Percentiles rank a stretch among this genome's conserved stretches.
Conservation (phyloP, 2,888 invertebrate genomes). For the Odontocolon sp. region DNA sequence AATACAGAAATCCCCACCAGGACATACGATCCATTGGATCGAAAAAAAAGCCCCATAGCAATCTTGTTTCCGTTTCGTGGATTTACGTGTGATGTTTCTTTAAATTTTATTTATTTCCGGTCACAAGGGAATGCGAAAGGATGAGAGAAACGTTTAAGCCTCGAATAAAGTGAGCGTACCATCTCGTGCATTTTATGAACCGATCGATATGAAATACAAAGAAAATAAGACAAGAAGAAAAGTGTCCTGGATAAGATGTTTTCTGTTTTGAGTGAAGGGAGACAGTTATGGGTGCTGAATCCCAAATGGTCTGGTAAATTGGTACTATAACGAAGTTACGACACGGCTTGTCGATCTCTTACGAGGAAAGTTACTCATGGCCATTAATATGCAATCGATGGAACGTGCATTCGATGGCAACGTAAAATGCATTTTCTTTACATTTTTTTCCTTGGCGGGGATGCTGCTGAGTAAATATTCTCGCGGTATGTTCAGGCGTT, state of each 20-base stretch:
- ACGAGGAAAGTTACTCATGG: background rate
- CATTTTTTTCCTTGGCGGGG: background rate
- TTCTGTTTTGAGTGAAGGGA: background rate
- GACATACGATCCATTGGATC: background rate
- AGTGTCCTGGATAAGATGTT: background rate
- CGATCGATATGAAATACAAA: background rate
- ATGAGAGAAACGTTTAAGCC: conserved; percentile 3
- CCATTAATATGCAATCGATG: background rate
- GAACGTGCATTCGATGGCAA: background rate
- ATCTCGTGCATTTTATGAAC: background rate
- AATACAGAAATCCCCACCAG: background rate
- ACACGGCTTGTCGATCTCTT: background rate
- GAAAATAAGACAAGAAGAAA: background rate
- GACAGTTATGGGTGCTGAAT: background rate
- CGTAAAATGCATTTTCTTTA: background rate
- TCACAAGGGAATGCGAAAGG: no score
- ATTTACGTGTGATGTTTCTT: background rate
- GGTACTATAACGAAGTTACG: background rate
- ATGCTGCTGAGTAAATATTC: conserved; percentile 6
- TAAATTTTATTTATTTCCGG: conserved; percentile 9
- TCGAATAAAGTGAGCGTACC: background rate
- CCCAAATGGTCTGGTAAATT: background rate
- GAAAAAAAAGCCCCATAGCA: background rate
- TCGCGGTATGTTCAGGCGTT: conserved; percentile 7
- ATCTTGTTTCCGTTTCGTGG: background rate